phyloP scores from a whole-genome alignment of 2,888 invertebrate genomes.

The Neria commutata region DNA sequence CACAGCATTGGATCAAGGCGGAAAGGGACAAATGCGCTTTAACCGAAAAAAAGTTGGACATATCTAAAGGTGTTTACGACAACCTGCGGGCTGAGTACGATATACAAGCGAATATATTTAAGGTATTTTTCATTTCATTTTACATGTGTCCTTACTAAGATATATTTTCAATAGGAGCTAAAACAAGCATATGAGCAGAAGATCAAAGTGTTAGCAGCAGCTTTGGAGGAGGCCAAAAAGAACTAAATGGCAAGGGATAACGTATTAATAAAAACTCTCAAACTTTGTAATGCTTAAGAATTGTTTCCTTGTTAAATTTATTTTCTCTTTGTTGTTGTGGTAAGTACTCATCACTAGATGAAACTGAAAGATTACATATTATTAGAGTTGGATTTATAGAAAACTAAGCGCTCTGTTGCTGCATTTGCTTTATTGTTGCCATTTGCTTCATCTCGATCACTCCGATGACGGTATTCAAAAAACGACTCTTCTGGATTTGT shows the following conservation, averaged over 20 bases:
- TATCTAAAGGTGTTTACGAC: conserved; percentile 75
- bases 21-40: conserved; percentile 75
- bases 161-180: conserved; percentile 65
- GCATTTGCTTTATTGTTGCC: conserved; percentile 47
- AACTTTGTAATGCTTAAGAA: no score
- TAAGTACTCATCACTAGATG: conserved; percentile 3
- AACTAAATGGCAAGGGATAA: conserved; percentile 23
- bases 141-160: background rate
- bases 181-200: conserved; percentile 73
- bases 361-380: conserved; percentile 1
- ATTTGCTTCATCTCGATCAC: conserved; percentile 74
- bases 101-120: conserved; percentile 75
- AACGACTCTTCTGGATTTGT: conserved; percentile 74
- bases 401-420: conserved; percentile 38
- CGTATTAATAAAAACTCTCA: no score
- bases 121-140: conserved; percentile 56
- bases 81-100: conserved; percentile 80
- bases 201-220: conserved; percentile 58
- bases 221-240: conserved; percentile 49
- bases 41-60: conserved; percentile 73
- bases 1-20: conserved; percentile 68
- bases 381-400: background rate
- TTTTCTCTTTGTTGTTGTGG: background rate
- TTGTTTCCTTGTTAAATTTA: no score
- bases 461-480: conserved; percentile 77